Evolutionary conservation across 2,888 invertebrate species (phyloP).

Genomic region (Odontocolon sp.): DNA sequence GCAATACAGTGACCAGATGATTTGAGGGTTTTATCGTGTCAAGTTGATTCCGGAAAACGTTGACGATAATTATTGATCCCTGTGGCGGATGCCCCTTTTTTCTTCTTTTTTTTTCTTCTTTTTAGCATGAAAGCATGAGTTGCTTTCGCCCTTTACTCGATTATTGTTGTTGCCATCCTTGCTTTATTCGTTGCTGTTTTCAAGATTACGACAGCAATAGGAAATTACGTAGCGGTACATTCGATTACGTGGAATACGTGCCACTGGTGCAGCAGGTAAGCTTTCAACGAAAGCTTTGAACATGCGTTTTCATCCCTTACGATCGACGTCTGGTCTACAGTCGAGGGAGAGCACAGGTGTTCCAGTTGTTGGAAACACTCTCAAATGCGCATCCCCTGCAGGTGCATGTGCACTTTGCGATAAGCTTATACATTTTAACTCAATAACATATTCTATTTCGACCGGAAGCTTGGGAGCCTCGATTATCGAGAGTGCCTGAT

Average conservation of each 20-base stretch:
- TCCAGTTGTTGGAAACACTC: conserved; percentile 1
- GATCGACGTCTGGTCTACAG: neutral
- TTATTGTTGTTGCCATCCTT: conserved; percentile 64
- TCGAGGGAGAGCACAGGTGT: conserved; percentile 34
- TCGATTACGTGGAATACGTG: conserved; percentile 74
- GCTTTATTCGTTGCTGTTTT: conserved; percentile 24
- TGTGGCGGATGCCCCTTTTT: conserved; percentile 31
- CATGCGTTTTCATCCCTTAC: neutral
- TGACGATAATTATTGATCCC: neutral
- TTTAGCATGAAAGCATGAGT: no score
- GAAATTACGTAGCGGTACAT: conserved; percentile 61
- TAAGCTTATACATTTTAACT: neutral
- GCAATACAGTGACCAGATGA: conserved; percentile 9
- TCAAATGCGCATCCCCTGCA: neutral
- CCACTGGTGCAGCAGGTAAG: conserved; percentile 73
- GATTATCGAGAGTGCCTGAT: conserved; percentile 43
- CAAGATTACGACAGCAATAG: neutral
- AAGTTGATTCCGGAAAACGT: conserved; percentile 10
- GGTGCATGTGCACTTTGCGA: conserved; percentile 5
- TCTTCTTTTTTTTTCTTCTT: no score
- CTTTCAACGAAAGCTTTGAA: conserved; percentile 2
- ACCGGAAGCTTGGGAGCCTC: conserved; percentile 21
- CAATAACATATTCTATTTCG: conserved; percentile 16
- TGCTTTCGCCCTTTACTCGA: conserved; percentile 50
- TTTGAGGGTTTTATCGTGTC: conserved; percentile 16